Conservation (phyloP, 2,113 vertebrate species). For the Lichenostomus cassidix region DNA sequence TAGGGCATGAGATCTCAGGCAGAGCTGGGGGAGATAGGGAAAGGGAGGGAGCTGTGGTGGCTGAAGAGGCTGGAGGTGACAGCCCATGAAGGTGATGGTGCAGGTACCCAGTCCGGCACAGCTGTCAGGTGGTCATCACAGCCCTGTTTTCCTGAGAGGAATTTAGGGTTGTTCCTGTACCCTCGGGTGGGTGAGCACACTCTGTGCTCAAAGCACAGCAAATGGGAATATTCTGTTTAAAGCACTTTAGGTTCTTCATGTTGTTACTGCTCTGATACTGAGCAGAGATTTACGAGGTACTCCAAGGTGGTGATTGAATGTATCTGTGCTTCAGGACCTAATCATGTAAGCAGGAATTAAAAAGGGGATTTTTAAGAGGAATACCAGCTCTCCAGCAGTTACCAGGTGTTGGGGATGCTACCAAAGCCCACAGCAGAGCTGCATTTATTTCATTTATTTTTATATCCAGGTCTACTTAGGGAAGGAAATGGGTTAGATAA, state of each 20-base stretch:
- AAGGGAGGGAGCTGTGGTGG: not conserved
- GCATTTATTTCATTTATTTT: not conserved
- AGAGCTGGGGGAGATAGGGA: not conserved
- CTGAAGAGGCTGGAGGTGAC: not conserved
- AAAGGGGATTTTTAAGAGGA: not conserved
- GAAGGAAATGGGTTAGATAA: not conserved
- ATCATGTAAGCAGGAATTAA: constrained; percentile 1
- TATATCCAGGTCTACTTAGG: not conserved
- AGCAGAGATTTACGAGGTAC: not conserved
- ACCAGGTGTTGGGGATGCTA: not conserved
- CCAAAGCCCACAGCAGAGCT: not conserved
- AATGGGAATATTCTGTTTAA: not conserved
- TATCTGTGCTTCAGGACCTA: not conserved
- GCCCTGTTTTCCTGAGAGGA: not conserved
- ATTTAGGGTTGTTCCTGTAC: not conserved
- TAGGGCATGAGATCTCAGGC: not conserved
- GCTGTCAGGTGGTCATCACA: not conserved
- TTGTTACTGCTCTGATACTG: not conserved
- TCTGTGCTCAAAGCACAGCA: not conserved
- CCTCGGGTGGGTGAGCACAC: fast-evolving
- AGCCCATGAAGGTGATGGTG: not conserved
- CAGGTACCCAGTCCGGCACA: too few relatives aligned
- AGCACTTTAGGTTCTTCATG: not conserved
- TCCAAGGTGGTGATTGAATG: not conserved
- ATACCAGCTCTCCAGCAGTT: not conserved